A percentile compares a stretch with the other conserved stretches of the same genome.
Evolutionary conservation across 2,113 vertebrate species (phyloP).

Genomic region (Trinectes maculatus): DNA sequence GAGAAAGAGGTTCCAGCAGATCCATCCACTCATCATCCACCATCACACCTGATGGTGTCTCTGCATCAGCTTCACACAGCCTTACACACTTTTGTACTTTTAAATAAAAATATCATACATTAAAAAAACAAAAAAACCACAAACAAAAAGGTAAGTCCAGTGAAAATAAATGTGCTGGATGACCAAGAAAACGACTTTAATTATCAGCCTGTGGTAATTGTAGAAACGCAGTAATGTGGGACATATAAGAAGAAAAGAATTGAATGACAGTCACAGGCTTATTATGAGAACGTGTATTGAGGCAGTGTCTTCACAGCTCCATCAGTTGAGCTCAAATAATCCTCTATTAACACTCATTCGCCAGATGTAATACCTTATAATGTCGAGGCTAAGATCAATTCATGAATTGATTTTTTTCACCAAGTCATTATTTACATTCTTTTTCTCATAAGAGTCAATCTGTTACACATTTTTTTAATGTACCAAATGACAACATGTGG

Average conservation of each 20-base stretch:
- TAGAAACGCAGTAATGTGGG: too few relatives aligned
- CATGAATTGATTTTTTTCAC: too few relatives aligned
- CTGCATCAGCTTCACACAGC: neutral
- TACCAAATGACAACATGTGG: neutral
- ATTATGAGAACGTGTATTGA: neutral
- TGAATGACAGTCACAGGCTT: too few relatives aligned
- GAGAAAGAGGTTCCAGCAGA: conserved; percentile 56
- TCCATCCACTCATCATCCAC: conserved; percentile 40
- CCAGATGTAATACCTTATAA: too few relatives aligned
- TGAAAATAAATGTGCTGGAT: too few relatives aligned
- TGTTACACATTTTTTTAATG: too few relatives aligned
- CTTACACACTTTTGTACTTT: neutral
- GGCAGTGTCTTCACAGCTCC: neutral
- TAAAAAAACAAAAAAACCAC: neutral
- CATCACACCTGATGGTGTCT: too few relatives aligned
- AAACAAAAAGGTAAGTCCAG: neutral
- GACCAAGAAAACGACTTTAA: neutral
- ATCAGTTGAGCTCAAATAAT: neutral
- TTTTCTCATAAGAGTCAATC: too few relatives aligned
- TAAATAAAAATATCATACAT: too few relatives aligned
- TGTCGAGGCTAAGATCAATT: too few relatives aligned
- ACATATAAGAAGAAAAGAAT: too few relatives aligned
- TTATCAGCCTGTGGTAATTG: neutral
- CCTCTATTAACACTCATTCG: neutral
- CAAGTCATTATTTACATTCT: too few relatives aligned